Evolutionary conservation across 1,140 invertebrate species (phyloP), one percentile per base, ranked within the genome.

Genomic region (Philotrypesis tridentata): DNA sequence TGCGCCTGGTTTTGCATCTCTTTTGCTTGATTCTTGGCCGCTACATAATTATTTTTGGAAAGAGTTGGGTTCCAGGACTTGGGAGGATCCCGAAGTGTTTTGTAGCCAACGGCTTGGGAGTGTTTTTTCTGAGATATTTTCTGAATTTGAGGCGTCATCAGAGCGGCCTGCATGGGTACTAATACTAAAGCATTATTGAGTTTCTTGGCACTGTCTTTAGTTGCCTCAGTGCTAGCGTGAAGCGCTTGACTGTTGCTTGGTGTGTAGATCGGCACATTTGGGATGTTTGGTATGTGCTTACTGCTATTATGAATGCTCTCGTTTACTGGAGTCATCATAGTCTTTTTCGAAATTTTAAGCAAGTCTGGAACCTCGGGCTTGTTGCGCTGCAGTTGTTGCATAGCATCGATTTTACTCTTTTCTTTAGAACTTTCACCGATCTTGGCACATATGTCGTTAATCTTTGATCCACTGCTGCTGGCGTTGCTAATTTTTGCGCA

Each of bases 21-120:
- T 29, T 90, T 90, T 0, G 86, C 86, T 37, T 92, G 90, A 85
- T 92, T 92, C 33, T 92, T 93, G 25, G 89, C 87, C 0, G 90
- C 89, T 0, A 92, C 84, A n/a, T 92, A 91, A 71, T 92, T 92
- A 21, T 92, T 91, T 61, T 92, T 92, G 0, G 93, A 91, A 4
- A 94, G 87, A 8, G 92, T 93, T 2, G 93, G 93, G 86, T 94
- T 94, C 93, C 93, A 94, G 1, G 91, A 90, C 83, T 93, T 94
- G 0, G 93, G 93, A 1, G 93, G 93, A 80, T 93, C 91, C 17
- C 93, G 88, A 1, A 94, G 86, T 0, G 93, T 94, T 79, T 94
- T 94, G 81, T 94, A 94, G 0, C 92, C 92, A 8, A 92, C 87
- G 1, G 90, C 11, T 12, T 80, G 89, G 0, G 89, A 85, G 63